Conservation (phyloP, 1,140 invertebrate genomes). For the Drosophila kanapiae region DNA sequence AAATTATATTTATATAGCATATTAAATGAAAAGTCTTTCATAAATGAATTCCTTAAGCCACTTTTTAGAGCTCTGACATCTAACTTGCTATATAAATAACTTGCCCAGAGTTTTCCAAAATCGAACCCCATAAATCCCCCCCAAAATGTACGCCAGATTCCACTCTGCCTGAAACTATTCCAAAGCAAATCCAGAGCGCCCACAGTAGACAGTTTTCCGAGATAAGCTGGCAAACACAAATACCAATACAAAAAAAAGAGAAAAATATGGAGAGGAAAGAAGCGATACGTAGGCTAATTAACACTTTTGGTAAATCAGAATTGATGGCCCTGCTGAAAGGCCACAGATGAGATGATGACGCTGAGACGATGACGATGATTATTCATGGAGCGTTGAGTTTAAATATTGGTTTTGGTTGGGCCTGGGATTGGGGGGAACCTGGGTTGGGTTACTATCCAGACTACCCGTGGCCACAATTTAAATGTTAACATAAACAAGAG, state of each 20-base stretch:
- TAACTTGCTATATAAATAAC: too few relatives aligned
- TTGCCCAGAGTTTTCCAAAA: not conserved
- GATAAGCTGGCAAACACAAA: constrained; percentile 37
- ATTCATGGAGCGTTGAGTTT: constrained; percentile 80
- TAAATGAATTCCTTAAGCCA: too few relatives aligned
- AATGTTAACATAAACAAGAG: constrained; percentile 85
- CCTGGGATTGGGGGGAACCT: constrained; percentile 13
- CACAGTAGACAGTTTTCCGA: constrained; percentile 37
- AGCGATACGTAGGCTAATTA: constrained; percentile 65
- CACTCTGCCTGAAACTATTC: not conserved
- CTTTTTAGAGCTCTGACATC: too few relatives aligned
- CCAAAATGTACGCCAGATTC: not conserved
- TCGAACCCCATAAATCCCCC: constrained; percentile 7
- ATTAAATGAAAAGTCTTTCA: too few relatives aligned
- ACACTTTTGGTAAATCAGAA: constrained; percentile 82
- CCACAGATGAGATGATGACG: constrained; percentile 53
- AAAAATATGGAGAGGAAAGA: constrained; percentile 25
- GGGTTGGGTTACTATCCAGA: constrained; percentile 38
- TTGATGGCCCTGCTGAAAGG: constrained; percentile 80
- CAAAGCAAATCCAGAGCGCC: not conserved
- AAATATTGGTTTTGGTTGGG: constrained; percentile 81
- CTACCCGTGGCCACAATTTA: constrained; percentile 84
- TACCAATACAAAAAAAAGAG: constrained; percentile 1
- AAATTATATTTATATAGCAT: too few relatives aligned
- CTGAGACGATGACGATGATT: constrained; percentile 66